Evolutionary conservation across 1,140 invertebrate species (phyloP).

Genomic region (Drosophila eugracilis): DNA sequence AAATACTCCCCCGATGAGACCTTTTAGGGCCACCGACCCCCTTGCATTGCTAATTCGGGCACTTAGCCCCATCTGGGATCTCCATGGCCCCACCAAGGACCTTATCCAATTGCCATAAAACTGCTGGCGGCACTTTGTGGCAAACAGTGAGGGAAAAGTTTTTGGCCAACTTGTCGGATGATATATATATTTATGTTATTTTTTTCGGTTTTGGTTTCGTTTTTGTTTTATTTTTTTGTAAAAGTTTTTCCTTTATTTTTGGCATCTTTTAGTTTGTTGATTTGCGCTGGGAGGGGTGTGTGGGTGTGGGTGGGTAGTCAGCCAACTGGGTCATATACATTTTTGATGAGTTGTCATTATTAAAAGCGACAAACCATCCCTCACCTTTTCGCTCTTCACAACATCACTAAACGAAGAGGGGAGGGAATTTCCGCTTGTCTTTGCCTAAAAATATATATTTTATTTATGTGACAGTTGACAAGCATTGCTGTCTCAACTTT

Average conservation of each 20-base stretch:
- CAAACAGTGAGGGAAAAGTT: slow-evolving; percentile 54
- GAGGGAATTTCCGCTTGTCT: slow-evolving; percentile 31
- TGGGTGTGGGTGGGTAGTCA: slow-evolving; percentile 6
- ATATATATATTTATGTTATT: slow-evolving; percentile 41
- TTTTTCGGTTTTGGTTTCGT: slow-evolving; percentile 16
- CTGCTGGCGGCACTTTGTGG: slow-evolving; percentile 57
- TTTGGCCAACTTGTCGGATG: slow-evolving; percentile 55
- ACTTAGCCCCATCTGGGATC: slow-evolving; percentile 70
- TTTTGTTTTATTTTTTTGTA: not conserved
- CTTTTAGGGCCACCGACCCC: slow-evolving; percentile 7
- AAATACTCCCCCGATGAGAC: slow-evolving; percentile 15
- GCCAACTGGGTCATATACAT: slow-evolving; percentile 82
- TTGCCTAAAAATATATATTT: slow-evolving; percentile 67
- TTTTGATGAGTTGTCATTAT: slow-evolving; percentile 83
- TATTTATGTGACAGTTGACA: slow-evolving; percentile 79
- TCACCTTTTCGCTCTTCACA: not conserved
- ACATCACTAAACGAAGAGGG: slow-evolving; percentile 38
- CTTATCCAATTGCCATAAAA: slow-evolving; percentile 75
- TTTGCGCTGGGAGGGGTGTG: slow-evolving; percentile 29
- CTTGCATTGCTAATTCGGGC: slow-evolving; percentile 64
- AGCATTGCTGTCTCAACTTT: slow-evolving; percentile 45
- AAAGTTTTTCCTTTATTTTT: slow-evolving; percentile 45
- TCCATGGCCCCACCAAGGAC: slow-evolving; percentile 44
- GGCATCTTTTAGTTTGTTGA: slow-evolving; percentile 57
- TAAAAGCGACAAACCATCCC: slow-evolving; percentile 59